Percentiles rank a stretch among this genome's conserved stretches.
phyloP scores from a whole-genome alignment of 2,888 invertebrate species.

The Pyrrhia umbra region DNA sequence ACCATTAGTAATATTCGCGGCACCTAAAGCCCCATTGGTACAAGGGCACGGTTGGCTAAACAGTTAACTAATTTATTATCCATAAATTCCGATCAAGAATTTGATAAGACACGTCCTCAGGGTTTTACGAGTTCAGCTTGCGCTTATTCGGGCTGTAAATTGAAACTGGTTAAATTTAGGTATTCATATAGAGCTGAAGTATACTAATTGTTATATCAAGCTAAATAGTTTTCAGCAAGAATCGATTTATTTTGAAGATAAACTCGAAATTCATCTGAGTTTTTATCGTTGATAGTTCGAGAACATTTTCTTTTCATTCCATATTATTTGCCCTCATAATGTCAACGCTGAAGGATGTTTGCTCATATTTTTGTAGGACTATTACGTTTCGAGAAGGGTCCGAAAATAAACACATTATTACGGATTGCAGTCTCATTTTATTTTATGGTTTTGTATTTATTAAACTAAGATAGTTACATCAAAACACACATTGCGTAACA shows the following conservation, averaged over 20 bases:
- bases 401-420: conserved; percentile 66
- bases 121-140: conserved; percentile 70
- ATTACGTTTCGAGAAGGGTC: conserved; percentile 22
- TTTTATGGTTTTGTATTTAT: conserved; percentile 81
- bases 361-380: conserved; percentile 26
- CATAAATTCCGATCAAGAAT: conserved; percentile 80
- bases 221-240: conserved; percentile 17
- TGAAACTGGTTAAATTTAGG: conserved; percentile 60
- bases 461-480: conserved; percentile 87
- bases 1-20: conserved; percentile 81
- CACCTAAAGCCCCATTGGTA: conserved; percentile 72
- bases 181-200: conserved; percentile 50
- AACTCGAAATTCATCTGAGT: conserved; percentile 33
- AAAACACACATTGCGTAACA: conserved; percentile 88
- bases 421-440: conserved; percentile 89
- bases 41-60: conserved; percentile 75
- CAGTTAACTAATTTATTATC: conserved; percentile 81
- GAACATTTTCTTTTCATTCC: conserved; percentile 25
- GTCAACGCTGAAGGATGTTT: conserved; percentile 20
- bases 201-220: conserved; percentile 33
- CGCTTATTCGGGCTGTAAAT: conserved; percentile 67
- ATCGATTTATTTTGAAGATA: conserved; percentile 28
- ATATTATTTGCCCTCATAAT: conserved; percentile 14
- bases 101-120: conserved; percentile 80
- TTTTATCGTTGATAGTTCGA: conserved; percentile 16